Evolutionary conservation across 2,888 invertebrate species (phyloP).

Genomic region (Spodoptera picta): DNA sequence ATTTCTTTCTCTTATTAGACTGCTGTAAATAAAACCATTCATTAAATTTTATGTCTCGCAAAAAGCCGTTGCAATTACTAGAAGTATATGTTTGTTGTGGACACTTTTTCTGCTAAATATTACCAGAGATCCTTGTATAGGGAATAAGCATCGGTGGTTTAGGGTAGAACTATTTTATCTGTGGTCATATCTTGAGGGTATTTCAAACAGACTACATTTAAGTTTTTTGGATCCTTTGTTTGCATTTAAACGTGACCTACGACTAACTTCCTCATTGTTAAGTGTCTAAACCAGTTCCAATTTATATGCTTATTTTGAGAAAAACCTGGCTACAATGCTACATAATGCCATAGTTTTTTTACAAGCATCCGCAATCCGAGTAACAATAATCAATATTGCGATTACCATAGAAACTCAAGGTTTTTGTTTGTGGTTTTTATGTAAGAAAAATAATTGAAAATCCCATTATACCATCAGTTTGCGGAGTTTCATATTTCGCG

Average conservation of each 20-base stretch:
- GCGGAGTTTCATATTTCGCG: conserved; percentile 18
- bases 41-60: conserved; percentile 40
- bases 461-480: conserved; percentile 17
- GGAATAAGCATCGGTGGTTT: no score
- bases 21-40: conserved; percentile 44
- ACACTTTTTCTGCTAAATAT: not conserved
- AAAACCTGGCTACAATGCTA: not conserved
- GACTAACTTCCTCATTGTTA: conserved; percentile 22
- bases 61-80: conserved; percentile 13
- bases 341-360: conserved; percentile 17
- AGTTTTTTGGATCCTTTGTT: not conserved
- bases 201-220: no score
- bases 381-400: conserved; percentile 17
- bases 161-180: no score
- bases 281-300: conserved; percentile 6
- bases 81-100: conserved; percentile 1
- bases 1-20: conserved; percentile 63
- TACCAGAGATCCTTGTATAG: not conserved
- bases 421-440: conserved; percentile 38
- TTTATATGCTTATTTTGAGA: conserved; percentile 13
- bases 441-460: conserved; percentile 42
- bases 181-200: no score
- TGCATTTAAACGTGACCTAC: not conserved
- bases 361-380: conserved; percentile 5
- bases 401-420: conserved; percentile 20